A percentile compares a stretch with the other conserved stretches of the same genome.
phyloP scores from a whole-genome alignment of 2,797 vertebrate species.

The Sorex maritimensis region DNA sequence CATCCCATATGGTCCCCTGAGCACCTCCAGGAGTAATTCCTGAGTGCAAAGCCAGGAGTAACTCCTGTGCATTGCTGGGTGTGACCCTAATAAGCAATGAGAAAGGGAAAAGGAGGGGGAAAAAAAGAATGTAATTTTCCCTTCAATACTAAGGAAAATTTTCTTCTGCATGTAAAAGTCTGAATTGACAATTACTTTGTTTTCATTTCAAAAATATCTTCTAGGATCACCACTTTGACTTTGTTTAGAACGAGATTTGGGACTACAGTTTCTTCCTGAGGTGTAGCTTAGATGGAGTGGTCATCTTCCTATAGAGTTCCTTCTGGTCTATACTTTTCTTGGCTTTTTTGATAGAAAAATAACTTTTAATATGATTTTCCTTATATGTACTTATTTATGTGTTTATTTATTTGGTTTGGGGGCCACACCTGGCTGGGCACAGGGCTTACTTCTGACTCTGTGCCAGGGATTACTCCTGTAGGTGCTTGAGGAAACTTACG shows the following conservation, averaged over 20 bases:
- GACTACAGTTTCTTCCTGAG: not conserved
- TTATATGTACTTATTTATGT: too few relatives aligned
- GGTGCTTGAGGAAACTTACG: too few relatives aligned
- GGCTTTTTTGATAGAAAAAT: not conserved
- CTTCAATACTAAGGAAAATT: not conserved
- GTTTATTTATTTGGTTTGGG: too few relatives aligned
- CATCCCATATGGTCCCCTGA: too few relatives aligned
- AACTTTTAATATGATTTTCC: too few relatives aligned
- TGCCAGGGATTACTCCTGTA: not conserved
- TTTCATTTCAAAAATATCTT: not conserved
- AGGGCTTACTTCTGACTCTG: not conserved
- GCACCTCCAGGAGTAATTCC: too few relatives aligned
- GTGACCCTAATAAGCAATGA: too few relatives aligned
- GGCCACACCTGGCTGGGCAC: too few relatives aligned
- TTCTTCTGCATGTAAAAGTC: not conserved
- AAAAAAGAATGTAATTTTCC: not conserved
- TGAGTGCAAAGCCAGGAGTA: too few relatives aligned
- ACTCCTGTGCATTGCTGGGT: too few relatives aligned
- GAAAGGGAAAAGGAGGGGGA: too few relatives aligned
- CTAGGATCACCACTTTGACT: too few relatives aligned
- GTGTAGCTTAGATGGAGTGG: accelerated
- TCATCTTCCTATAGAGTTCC: not conserved
- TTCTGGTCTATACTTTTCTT: not conserved
- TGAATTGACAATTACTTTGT: not conserved
- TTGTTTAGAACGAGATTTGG: not conserved